Evolutionary conservation across 2,113 vertebrate genomes (phyloP), one percentile per base, ranked within the genome.

Genomic region (Climacteris rufus): DNA sequence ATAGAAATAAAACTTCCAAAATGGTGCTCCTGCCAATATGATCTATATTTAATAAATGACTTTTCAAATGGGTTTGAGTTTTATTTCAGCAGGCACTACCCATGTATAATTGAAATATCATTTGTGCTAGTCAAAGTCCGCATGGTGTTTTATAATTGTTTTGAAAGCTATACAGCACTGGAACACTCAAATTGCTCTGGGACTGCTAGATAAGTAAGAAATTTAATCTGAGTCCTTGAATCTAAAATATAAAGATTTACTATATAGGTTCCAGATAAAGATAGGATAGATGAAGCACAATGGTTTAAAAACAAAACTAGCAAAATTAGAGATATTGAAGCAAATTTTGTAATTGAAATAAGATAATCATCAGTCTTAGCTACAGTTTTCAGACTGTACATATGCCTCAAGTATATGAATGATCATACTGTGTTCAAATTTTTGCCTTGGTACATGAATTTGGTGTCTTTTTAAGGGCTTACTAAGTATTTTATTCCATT

Each of bases 41-140:
- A 78, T 87, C 22, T 87, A 20, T 89, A 64, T 92, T 79, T 89
- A 94, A 93, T 71, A 89, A 89, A 89, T 64, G 21, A 66, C 35
- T 91, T 95, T 89, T 92, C 61, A 94, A 72, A 47, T 7, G 68
- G 35, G 14, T 65, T 89, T 79, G 91, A 82, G 35, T 89, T 94
- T 84, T 75, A 71, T 45, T 83, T 89, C 63, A 87, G 40, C 42
- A 83, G 68, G 2, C 10, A 60, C 33, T 87, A 22, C 31, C 53
- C 31, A 89, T 63, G 23, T 92, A 57, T 79, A 87, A 93, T 33
- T 82, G 57, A 95, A 96, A 84, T 82, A 91, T 57, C 11, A 85
- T 70, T 87, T 92, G 42, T 82, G 45, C 53, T 93, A 89, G 60
- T 89, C 65, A 84, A 69, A 59, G 40, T 81, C 83, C 75, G 52